Base-by-base conservation (phyloP, 2,888 invertebrate genomes). In the Agrochola lychnidis region DNA sequence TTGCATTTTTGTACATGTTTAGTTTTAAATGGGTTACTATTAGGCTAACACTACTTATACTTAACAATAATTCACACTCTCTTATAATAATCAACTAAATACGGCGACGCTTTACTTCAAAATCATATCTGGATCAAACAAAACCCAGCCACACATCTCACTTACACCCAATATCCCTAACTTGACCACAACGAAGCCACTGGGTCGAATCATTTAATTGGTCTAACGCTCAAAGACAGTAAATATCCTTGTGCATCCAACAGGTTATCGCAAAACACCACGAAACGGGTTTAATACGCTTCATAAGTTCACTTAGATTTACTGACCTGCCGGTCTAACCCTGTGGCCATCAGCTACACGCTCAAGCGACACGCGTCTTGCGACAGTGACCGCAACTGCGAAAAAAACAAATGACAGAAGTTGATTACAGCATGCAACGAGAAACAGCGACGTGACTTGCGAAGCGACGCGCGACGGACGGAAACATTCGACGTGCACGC, bases 181-280 rank as follows among this genome's bases (percentile, higher is more conserved):
- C 45, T 48, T 48, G 69, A 42, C 40, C 69, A 63, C 48, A 68
- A 71, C 25, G 67, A n/a, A 68, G 48, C 40, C 69, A 69, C 19
- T 51, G 48, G 19, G 16, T 45, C 45, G 48, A 51, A 51, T 63
- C 19, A 62, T 61, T 69, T 40, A 59, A 69, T 69, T 61, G 61
- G 25, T 62, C 25, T 63, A 42, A 63, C 25, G 40, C 64, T 70
- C 66, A 70, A 69, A 69, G 36, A 53, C 71, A 67, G 19, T 68
- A 30, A 25, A 42, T 69, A 69, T 56, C 25, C n/a, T 9, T 69
- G 64, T 25, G 25, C n/a, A n/a, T 36, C 36, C 36, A 68, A 68
- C 36, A 16, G 16, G 36, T 40, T 67, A 68, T 36, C 16, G 36
- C 67, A 68, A 53, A 53, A 53, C n/a, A 53, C 36, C 16, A 53